Evolutionary conservation across 2,797 vertebrate species (phyloP), one percentile per base, ranked within the genome.

Genomic region (Esox masquinongy): DNA sequence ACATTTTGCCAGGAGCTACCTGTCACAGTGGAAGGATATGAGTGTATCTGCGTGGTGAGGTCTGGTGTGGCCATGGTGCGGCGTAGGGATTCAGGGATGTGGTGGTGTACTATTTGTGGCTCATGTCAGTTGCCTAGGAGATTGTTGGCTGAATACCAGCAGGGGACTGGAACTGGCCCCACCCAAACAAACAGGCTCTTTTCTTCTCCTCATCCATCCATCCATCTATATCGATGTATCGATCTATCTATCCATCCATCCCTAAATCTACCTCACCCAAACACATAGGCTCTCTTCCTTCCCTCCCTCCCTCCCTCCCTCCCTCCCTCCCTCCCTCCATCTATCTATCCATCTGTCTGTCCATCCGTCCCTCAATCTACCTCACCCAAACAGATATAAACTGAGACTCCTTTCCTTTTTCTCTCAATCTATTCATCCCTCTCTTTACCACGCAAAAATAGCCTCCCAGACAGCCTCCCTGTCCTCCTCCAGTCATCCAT

Each of bases 61-160:
- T 56, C 53, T 56, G n/a, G n/a, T 56, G 53, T 56, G n/a, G 53
- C 53, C 50, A 11, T 16, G 53, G 19, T 22, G 53, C n/a, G n/a
- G 53, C n/a, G n/a, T 56, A 56, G 53, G 53, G 53, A 56, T 56
- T 56, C 53, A n/a, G n/a, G n/a, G 6, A 5, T 56, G 53, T 56
- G 53, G 19, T 56, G 53, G n/a, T 56, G 53, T 56, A n/a, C 53
- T 56, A 56, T 56, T 56, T 56, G 53, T 56, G 53, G 53, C 53
- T 56, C 53, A 56, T 56, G 53, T 9, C 53, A 56, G 53, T 56
- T 56, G 53, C 53, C 53, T 56, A 56, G 53, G 53, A 56, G 53
- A 56, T 22, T 3, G 53, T 3, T 56, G 53, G 53, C n/a, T 56
- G 53, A 56, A 56, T 22, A 56, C 53, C 53, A 56, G 53, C 53